A percentile compares a stretch with the other conserved stretches of the same genome.
Evolutionary conservation across 1,140 invertebrate genomes (phyloP).

Genomic region (Diplogasteroides magnus): DNA sequence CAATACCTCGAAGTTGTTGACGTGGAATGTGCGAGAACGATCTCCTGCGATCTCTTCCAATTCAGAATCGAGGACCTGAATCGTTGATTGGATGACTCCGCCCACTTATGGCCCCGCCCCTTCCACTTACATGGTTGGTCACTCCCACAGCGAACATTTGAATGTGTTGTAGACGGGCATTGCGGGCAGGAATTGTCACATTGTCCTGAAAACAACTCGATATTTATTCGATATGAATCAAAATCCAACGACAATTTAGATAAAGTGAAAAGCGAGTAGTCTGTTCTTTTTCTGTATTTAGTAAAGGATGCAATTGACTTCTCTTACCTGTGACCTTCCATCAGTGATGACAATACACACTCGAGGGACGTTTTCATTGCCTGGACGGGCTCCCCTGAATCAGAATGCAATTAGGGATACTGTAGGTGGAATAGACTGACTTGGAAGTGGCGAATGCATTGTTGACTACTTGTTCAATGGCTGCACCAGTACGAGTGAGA

Average conservation of each 20-base stretch:
- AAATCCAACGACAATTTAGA: neutral
- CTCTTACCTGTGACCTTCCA: slow-evolving; percentile 33
- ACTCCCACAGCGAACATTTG: slow-evolving; percentile 54
- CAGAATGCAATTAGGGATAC: neutral
- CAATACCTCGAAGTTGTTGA: slow-evolving; percentile 54
- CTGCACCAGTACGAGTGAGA: slow-evolving; percentile 50
- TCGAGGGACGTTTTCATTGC: slow-evolving; percentile 33
- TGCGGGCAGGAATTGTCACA: slow-evolving; percentile 48
- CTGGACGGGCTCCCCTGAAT: slow-evolving; percentile 45
- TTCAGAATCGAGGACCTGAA: slow-evolving; percentile 44
- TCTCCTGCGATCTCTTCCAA: slow-evolving; percentile 51
- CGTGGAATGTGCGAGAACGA: slow-evolving; percentile 48
- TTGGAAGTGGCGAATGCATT: slow-evolving; percentile 43
- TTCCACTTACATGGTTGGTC: slow-evolving; percentile 48
- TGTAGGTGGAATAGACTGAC: neutral
- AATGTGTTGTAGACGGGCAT: slow-evolving; percentile 40
- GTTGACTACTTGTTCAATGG: slow-evolving; percentile 51
- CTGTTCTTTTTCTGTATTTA: neutral
- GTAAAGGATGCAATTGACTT: neutral
- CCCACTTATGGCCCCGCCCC: too few relatives aligned
- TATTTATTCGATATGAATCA: too few relatives aligned
- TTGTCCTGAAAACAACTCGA: slow-evolving; percentile 48
- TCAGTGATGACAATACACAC: slow-evolving; percentile 55
- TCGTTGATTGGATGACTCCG: neutral
- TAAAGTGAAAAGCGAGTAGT: neutral